A percentile compares a stretch with the other conserved stretches of the same genome.
phyloP scores from a whole-genome alignment of 2,888 invertebrate genomes.

The Eulithis testata region DNA sequence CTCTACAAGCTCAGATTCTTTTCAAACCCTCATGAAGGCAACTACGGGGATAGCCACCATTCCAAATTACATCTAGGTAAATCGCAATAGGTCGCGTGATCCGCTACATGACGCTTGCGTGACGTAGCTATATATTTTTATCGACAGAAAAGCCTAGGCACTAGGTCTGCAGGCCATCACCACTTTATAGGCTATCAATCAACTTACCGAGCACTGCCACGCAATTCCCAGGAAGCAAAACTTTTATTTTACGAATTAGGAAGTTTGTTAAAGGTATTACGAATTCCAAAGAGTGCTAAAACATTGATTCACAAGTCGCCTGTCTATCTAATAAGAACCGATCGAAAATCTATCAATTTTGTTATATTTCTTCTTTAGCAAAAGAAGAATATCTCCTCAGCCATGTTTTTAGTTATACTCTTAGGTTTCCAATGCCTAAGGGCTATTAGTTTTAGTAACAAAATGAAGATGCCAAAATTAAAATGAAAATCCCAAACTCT shows the following conservation, averaged over 20 bases:
- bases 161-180: conserved; percentile 37
- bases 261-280: too few species aligned
- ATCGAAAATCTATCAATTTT: too few species aligned
- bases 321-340: too few species aligned
- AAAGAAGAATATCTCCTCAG: too few species aligned
- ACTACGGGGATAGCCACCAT: neutral
- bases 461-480: too few species aligned
- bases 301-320: neutral
- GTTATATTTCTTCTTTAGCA: too few species aligned
- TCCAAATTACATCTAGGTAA: conserved; percentile 12
- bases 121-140: conserved; percentile 35
- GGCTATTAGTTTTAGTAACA: too few species aligned
- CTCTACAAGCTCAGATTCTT: too few species aligned
- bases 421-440: too few species aligned
- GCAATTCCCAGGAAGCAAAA: neutral
- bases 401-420: too few species aligned
- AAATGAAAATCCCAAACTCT: too few species aligned
- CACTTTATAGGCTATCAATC: conserved; percentile 42
- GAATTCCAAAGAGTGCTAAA: neutral
- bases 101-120: conserved; percentile 16
- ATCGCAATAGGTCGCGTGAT: conserved; percentile 15
- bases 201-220: conserved; percentile 29
- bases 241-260: neutral
- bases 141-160: conserved; percentile 37
- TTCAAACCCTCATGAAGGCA: too few species aligned